Evolutionary conservation across 2,797 vertebrate species (phyloP).

Genomic region (Hypotaenidia philippensis): DNA sequence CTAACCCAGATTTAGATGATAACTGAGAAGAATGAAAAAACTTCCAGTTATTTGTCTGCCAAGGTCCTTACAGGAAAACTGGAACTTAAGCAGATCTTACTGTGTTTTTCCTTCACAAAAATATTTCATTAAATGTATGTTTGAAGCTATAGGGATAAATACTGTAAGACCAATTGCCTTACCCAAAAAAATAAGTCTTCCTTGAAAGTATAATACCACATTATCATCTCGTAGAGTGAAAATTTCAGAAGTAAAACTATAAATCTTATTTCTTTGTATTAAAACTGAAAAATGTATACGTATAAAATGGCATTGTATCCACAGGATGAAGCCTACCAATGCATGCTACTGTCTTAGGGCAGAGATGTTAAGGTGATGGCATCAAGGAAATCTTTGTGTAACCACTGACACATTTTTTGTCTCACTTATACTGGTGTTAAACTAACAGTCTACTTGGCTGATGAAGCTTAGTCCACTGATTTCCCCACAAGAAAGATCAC

Average conservation of each 20-base stretch:
- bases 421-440: neutral
- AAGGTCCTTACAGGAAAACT: neutral
- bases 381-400: neutral
- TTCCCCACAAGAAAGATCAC: neutral
- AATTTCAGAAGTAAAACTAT: neutral
- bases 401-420: neutral
- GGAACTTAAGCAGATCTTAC: neutral
- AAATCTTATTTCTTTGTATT: neutral
- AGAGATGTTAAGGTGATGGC: neutral
- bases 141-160: neutral
- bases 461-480: neutral
- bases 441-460: neutral
- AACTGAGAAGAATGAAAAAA: neutral
- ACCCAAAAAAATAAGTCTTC: neutral
- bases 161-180: neutral
- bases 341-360: neutral
- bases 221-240: neutral
- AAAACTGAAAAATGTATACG: neutral
- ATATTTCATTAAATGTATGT: neutral
- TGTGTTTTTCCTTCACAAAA: neutral
- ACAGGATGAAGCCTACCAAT: neutral
- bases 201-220: neutral
- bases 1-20: neutral
- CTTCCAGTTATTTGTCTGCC: neutral
- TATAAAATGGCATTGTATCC: neutral